Conservation (phyloP, 2,113 vertebrate genomes). For the Alces alces region DNA sequence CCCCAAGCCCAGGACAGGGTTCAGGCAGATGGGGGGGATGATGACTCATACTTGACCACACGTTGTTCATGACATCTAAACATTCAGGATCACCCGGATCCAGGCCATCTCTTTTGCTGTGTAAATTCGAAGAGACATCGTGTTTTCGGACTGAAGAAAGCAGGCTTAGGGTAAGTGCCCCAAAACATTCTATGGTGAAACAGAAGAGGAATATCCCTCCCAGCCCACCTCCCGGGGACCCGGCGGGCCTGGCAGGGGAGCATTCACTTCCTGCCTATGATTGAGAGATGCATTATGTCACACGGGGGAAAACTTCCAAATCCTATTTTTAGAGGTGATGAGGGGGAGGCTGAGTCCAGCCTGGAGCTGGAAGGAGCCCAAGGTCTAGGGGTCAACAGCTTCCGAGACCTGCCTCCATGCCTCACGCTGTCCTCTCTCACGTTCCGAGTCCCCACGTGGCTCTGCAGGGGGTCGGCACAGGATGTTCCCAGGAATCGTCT, state of each 20-base stretch:
- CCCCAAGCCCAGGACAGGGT: neutral
- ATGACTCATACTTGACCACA: neutral
- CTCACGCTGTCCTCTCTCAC: neutral
- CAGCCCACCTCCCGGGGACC: neutral
- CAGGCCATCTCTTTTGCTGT: neutral
- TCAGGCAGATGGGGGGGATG: neutral
- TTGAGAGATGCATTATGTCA: slow-evolving; percentile 38
- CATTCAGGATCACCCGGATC: neutral
- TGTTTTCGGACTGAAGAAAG: neutral
- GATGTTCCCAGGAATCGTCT: slow-evolving; percentile 52
- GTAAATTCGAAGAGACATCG: accelerated
- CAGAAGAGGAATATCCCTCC: neutral
- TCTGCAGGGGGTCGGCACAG: neutral
- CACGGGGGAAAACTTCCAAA: slow-evolving; percentile 16
- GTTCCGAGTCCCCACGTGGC: neutral
- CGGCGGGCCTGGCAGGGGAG: neutral
- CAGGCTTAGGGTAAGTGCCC: accelerated
- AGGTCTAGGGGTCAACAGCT: neutral
- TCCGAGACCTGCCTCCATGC: neutral
- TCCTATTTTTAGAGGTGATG: slow-evolving; percentile 55
- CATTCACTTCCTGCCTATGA: slow-evolving; percentile 48
- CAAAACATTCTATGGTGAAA: neutral
- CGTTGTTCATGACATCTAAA: neutral
- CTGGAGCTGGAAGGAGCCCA: neutral
- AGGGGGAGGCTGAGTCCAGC: neutral